Conservation (phyloP, 1,140 invertebrate species). For the Zaprionus ghesquierei region DNA sequence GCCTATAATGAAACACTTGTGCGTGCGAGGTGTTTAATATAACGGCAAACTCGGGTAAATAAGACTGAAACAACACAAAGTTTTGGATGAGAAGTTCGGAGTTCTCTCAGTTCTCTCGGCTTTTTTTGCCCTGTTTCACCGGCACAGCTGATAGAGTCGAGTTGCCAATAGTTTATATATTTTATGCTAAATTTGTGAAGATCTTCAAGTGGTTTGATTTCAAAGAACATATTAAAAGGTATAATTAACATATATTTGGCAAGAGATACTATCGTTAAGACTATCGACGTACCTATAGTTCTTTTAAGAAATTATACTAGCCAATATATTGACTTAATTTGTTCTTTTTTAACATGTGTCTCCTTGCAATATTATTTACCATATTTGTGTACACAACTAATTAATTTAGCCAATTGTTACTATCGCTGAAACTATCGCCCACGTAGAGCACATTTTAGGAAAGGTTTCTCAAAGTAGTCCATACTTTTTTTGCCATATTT, state of each 20-base stretch:
- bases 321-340: neutral
- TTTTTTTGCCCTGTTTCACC: neutral
- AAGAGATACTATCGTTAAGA: neutral
- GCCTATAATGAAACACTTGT: conserved; percentile 69
- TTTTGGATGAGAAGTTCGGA: neutral
- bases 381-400: too few species aligned
- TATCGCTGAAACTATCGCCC: too few species aligned
- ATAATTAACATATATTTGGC: neutral
- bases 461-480: too few species aligned
- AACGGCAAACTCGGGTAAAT: conserved; percentile 72
- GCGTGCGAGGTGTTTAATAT: conserved; percentile 62
- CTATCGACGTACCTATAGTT: too few species aligned
- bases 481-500: too few species aligned
- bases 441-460: too few species aligned
- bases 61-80: conserved; percentile 66
- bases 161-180: neutral
- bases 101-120: neutral
- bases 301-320: neutral
- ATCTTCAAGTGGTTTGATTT: too few species aligned
- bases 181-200: neutral
- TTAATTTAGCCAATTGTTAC: too few species aligned
- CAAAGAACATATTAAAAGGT: too few species aligned
- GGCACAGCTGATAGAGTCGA: neutral
- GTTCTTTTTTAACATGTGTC: too few species aligned
- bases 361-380: too few species aligned